Conservation (phyloP, 2,888 invertebrate species). For the Pemphredon lugubris region DNA sequence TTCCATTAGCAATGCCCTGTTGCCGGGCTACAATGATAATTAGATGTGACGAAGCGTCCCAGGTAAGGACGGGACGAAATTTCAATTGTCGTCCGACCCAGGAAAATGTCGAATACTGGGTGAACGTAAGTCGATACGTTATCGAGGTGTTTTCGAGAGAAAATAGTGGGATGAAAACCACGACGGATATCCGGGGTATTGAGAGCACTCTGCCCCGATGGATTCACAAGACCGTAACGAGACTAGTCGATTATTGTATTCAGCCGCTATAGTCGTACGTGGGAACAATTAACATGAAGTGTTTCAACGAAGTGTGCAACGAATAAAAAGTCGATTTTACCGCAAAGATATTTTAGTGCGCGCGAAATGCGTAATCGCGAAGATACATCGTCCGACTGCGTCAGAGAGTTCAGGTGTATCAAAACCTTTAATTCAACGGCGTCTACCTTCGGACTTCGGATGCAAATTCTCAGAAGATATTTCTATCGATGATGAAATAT, state of each 20-base stretch:
- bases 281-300: not conserved
- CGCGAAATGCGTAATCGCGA: too few species aligned
- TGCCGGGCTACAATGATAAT: too few species aligned
- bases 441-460: not conserved
- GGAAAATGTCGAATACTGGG: too few species aligned
- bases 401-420: not conserved
- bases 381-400: not conserved
- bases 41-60: too few species aligned
- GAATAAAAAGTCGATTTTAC: not conserved
- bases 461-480: slow-evolving; percentile 6
- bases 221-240: slow-evolving; percentile 55
- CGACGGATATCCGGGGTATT: slow-evolving; percentile 70
- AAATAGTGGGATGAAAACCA: slow-evolving; percentile 42
- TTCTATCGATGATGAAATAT: slow-evolving; percentile 15
- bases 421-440: not conserved
- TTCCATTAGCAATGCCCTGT: too few species aligned
- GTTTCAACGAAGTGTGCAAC: not conserved
- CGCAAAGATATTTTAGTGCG: too few species aligned
- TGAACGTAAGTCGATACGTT: too few species aligned
- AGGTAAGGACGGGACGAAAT: too few species aligned
- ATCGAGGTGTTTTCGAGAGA: not conserved
- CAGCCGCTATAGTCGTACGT: not conserved
- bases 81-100: too few species aligned
- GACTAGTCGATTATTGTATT: slow-evolving; percentile 23
- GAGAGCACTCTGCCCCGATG: slow-evolving; percentile 46